These are phyloP conservation scores for Eurytoma adleriae DNA, from an alignment of 2,888 invertebrate species.

Conservation along the genomic window DNA sequence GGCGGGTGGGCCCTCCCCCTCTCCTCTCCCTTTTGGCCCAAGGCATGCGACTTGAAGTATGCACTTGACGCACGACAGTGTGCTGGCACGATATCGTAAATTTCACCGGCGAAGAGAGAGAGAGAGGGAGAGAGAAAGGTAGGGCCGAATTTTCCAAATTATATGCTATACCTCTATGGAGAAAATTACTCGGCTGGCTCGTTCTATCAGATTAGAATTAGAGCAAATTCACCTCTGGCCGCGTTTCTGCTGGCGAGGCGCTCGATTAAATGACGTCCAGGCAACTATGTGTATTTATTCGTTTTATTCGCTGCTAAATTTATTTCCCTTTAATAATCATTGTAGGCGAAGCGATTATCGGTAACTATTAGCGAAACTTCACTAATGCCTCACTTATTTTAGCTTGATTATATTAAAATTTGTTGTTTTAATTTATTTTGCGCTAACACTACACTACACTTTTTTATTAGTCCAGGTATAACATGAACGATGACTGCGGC, in stretches of 20 bases:
- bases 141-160: constrained; percentile 35
- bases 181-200: background rate
- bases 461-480: no score
- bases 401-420: no score
- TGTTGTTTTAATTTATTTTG: no score
- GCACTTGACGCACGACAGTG: constrained; percentile 71
- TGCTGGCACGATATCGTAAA: constrained; percentile 28
- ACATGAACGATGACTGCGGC: no score
- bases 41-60: constrained; percentile 69
- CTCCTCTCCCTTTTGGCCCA: background rate
- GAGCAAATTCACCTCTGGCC: constrained; percentile 1
- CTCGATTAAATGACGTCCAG: background rate
- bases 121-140: constrained; percentile 42
- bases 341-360: no score
- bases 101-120: background rate
- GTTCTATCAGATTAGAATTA: constrained; percentile 14
- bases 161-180: constrained; percentile 18
- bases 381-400: no score
- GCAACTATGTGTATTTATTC: no score
- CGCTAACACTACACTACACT: no score
- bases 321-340: no score
- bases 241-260: background rate
- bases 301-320: no score
- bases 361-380: no score
- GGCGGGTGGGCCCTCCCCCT: constrained; percentile 22